These are phyloP conservation scores for Oreotragus oreotragus DNA, from an alignment of 2,113 vertebrate species.

Conservation along the genomic window DNA sequence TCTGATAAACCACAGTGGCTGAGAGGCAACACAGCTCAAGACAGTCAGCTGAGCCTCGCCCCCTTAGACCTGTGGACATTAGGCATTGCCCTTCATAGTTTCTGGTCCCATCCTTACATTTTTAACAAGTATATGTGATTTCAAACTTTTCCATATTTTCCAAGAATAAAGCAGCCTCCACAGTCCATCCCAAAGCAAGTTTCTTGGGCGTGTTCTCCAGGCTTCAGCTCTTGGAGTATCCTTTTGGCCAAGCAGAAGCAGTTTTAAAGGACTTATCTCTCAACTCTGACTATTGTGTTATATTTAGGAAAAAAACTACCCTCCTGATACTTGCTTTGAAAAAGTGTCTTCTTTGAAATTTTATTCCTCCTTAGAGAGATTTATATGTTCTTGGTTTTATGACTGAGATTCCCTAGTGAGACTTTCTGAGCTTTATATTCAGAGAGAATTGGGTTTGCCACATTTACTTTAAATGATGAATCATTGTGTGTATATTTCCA, in stretches of 20 bases:
- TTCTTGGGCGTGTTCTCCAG: neutral
- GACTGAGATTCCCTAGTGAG: neutral
- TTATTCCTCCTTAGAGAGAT: neutral
- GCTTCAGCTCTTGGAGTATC: no score
- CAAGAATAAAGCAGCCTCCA: neutral
- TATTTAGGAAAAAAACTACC: neutral
- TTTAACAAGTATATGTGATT: neutral
- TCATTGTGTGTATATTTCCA: neutral
- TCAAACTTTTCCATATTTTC: neutral
- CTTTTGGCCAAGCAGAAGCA: neutral
- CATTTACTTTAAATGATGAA: conserved; percentile 18
- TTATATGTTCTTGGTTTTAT: neutral
- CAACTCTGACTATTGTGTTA: neutral
- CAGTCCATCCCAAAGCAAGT: neutral
- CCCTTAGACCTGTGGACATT: neutral
- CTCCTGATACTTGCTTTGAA: conserved; percentile 1
- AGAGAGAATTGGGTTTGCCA: neutral
- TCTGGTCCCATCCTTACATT: neutral
- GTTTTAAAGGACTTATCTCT: neutral
- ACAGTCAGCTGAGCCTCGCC: neutral
- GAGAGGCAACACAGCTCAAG: accelerated
- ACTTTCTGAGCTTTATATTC: neutral
- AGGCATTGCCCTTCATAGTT: accelerated
- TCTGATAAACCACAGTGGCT: neutral
- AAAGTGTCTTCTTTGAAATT: conserved; percentile 29